Evolutionary conservation across 2,797 vertebrate genomes (phyloP), one percentile per base, ranked within the genome.

Genomic region (Poeciliopsis paucimaculata): DNA sequence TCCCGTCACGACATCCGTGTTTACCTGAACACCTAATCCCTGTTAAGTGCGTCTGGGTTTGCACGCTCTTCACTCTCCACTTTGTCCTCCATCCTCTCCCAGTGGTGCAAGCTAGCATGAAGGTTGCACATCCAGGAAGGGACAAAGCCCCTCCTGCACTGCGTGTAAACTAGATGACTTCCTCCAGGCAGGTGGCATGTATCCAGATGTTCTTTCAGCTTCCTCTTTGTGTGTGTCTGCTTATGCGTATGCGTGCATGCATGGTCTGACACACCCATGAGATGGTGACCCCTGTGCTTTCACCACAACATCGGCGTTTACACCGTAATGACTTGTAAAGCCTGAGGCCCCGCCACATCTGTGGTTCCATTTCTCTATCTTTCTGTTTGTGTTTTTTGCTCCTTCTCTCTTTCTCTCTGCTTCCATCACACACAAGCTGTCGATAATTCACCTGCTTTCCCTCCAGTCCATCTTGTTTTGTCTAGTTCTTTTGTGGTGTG

Each of bases 241-340:
- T 81, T 86, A 34, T 92, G 86, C 87, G 80, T 84, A 80, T 84
- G 90, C 79, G 77, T 87, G 89, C 87, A 77, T 84, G 88, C 87
- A 88, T 88, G 87, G 87, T 87, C 88, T 85, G 87, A 92, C 92
- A 90, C 90, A 87, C 89, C 83, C 88, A 46, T 66, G 78, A 89
- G 85, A 86, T 46, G 84, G 90, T 92, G 93, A 94, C 94, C 93
- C 92, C 92, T 82, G 84, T 66, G 87, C 79, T 93, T 90, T 87
- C 90, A 75, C 79, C 83, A 87, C 88, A 93, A 92, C 92, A 93
- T 92, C 92, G 90, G 87, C 92, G 93, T 95, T 95, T 96, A 95
- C 93, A 92, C 94, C 89, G 87, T 96, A 96, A 96, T 96, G 95
- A 95, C 94, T 96, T 92, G 90, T 94, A 93, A 93, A 73, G 95